phyloP scores from a whole-genome alignment of 2,113 vertebrate species.

The Xiphophorus couchianus region DNA sequence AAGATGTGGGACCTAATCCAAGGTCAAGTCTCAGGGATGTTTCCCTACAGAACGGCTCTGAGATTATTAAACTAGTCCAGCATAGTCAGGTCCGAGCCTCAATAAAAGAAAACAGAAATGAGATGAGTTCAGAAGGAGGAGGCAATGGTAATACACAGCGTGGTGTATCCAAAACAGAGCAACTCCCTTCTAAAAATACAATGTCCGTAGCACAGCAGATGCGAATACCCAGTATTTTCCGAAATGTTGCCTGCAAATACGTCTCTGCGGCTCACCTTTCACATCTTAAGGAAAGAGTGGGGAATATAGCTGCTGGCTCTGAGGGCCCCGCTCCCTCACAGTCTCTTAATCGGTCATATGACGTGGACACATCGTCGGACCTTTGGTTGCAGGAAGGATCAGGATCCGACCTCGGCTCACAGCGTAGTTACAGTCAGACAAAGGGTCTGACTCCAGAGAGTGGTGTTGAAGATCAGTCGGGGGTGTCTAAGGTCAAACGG shows the following conservation, averaged over 20 bases:
- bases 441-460: slow-evolving; percentile 65
- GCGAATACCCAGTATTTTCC: slow-evolving; percentile 56
- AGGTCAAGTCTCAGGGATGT: neutral
- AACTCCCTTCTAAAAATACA: slow-evolving; percentile 16
- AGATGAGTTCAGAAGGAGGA: neutral
- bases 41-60: slow-evolving; percentile 7
- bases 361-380: slow-evolving; percentile 71
- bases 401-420: neutral
- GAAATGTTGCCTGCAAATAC: slow-evolving; percentile 19
- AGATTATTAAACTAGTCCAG: slow-evolving; percentile 1
- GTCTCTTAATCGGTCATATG: slow-evolving; percentile 72
- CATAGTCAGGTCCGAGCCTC: slow-evolving; percentile 13
- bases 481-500: slow-evolving; percentile 70
- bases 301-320: neutral
- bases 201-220: slow-evolving; percentile 51
- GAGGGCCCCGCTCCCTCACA: slow-evolving; percentile 18
- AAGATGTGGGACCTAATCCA: slow-evolving; percentile 12
- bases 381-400: slow-evolving; percentile 61
- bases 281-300: slow-evolving; percentile 18
- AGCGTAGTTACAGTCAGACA: slow-evolving; percentile 15
- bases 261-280: neutral
- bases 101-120: slow-evolving; percentile 2
- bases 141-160: slow-evolving; percentile 5
- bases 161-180: slow-evolving; percentile 16
- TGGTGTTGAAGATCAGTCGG: slow-evolving; percentile 39